A percentile compares a stretch with the other conserved stretches of the same genome.
Conservation (phyloP, 2,888 invertebrate genomes). For the Nomada goodeniana region DNA sequence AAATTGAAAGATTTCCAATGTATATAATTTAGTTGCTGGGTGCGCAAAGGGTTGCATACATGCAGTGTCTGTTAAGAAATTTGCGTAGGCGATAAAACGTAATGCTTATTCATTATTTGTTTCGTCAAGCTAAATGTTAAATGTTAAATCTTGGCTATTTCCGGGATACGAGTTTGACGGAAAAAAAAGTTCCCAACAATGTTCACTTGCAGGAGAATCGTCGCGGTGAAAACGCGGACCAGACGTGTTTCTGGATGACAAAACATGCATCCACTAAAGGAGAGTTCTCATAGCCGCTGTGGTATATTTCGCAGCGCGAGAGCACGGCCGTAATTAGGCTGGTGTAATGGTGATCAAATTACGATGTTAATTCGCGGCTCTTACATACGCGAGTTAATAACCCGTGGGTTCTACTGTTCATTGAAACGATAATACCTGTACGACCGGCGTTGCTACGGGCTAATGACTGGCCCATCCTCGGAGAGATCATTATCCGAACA, state of each 20-base stretch:
- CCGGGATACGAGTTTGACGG: no score
- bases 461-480: constrained; percentile 50
- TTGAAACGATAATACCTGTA: constrained; percentile 57
- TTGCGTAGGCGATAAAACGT: no score
- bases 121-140: no score
- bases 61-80: no score
- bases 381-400: constrained; percentile 54
- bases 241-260: neutral
- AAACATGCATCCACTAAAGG: neutral
- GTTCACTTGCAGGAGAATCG: neutral
- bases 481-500: constrained; percentile 51
- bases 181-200: neutral
- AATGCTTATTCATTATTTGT: no score
- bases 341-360: constrained; percentile 55
- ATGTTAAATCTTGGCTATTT: no score
- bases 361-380: constrained; percentile 58
- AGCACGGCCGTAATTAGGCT: constrained; percentile 45
- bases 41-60: no score
- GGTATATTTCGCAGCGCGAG: neutral
- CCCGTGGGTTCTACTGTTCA: constrained; percentile 56
- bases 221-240: neutral
- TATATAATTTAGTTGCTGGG: no score
- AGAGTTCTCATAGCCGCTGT: neutral
- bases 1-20: no score
- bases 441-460: constrained; percentile 27